These are phyloP conservation scores for Eudyptes chrysolophus DNA, from an alignment of 2,113 vertebrate genomes.

Conservation along the genomic window DNA sequence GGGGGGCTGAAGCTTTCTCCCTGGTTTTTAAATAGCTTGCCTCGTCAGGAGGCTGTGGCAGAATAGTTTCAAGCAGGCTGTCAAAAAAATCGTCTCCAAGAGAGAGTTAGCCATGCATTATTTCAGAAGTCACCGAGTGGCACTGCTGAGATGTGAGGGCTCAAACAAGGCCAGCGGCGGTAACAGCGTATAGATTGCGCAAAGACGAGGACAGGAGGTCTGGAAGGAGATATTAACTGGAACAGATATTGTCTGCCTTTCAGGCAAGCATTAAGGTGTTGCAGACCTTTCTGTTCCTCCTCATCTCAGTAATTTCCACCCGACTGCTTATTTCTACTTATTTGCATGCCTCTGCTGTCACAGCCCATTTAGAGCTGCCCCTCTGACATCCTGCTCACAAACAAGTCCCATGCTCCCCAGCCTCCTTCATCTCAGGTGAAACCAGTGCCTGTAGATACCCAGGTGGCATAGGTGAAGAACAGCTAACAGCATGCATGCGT, in stretches of 20 bases:
- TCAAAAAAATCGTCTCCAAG: neutral
- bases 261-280: neutral
- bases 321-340: neutral
- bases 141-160: accelerated
- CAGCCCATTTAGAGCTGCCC: neutral
- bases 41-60: neutral
- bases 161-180: neutral
- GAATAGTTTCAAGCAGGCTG: neutral
- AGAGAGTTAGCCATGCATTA: neutral
- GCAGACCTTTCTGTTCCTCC: neutral
- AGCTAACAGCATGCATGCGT: accelerated
- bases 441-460: neutral
- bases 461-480: neutral
- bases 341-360: neutral
- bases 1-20: neutral
- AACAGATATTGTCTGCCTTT: neutral
- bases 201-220: neutral
- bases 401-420: neutral
- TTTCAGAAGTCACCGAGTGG: neutral
- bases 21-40: neutral
- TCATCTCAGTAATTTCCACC: neutral
- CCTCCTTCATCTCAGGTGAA: neutral
- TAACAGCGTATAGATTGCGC: accelerated
- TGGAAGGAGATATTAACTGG: neutral
- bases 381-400: neutral